phyloP scores from a whole-genome alignment of 2,797 vertebrate species.

The Neosilurus mollespiculum region DNA sequence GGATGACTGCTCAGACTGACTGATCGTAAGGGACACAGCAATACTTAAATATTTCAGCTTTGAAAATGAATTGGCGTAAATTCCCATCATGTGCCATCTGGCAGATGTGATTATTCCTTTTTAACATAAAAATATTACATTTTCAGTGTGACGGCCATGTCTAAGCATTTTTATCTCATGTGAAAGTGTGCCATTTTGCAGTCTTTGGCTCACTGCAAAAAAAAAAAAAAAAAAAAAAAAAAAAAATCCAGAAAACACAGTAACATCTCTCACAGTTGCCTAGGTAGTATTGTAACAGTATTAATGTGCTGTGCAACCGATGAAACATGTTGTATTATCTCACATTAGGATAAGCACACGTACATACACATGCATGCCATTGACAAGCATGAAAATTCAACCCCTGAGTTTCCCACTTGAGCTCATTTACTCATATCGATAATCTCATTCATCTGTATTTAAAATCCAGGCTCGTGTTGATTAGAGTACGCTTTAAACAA shows the following conservation, averaged over 20 bases:
- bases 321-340: neutral
- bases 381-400: slow-evolving; percentile 31
- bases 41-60: slow-evolving; percentile 28
- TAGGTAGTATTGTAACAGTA: neutral
- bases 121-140: slow-evolving; percentile 13
- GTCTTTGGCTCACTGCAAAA: neutral
- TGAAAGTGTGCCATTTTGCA: neutral
- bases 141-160: neutral
- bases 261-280: neutral
- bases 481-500: slow-evolving; percentile 79
- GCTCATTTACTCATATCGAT: slow-evolving; percentile 40
- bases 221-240: no score
- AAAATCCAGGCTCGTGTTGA: slow-evolving; percentile 75
- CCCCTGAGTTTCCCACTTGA: slow-evolving; percentile 31
- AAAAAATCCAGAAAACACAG: neutral
- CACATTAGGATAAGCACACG: neutral
- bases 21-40: slow-evolving; percentile 7
- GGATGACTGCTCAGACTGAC: slow-evolving; percentile 18
- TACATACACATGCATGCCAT: slow-evolving; percentile 20
- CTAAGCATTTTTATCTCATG: neutral
- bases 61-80: neutral
- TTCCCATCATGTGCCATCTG: slow-evolving; percentile 22
- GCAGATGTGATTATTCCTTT: slow-evolving; percentile 39
- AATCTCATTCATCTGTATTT: slow-evolving; percentile 67
- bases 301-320: neutral